Base-by-base conservation (phyloP, 2,113 vertebrate genomes). In the Leptobrachium ailaonicum region DNA sequence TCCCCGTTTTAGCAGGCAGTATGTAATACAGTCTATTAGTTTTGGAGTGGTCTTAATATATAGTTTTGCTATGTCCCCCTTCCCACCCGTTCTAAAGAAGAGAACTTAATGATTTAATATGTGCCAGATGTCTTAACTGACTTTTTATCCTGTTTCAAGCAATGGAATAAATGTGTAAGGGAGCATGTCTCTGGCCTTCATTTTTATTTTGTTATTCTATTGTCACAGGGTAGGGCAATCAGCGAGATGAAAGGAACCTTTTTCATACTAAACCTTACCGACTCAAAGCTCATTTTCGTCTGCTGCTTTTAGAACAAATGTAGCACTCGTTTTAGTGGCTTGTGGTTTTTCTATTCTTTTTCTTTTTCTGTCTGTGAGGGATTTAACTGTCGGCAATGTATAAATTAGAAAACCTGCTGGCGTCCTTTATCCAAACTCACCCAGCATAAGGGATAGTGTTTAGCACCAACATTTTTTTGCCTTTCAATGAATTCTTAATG, bases 251-350 rank as follows among this genome's bases (percentile, higher is more conserved):
- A 42, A 9, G 64, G 6, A 54, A 76, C 11, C 32, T 11, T 10
- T 58, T 10, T n/a, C 69, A 13, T 44, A 20, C 72, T 42, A 53
- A 53, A 41, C 67, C 32, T 3, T 9, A 41, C 54, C n/a, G 54
- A 77, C 62, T 41, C 45, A 54, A 62, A 40, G 43, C 43, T 54
- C n/a, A 60, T 13, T n/a, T 78, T 56, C 32, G 60, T 78, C 11
- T 70, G 67, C 66, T 62, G 67, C 58, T 71, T 71, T 70, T 50
- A 78, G 54, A 78, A 53, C 67, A 70, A 71, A 78, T 78, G n/a
- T 71, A 41, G 1, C 58, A 32, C 41, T 32, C 12, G 42, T 63
- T 40, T 64, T 64, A 40, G 42, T 32, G 56, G 54, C 8, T 50
- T 78, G 56, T 60, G 56, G 56, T 8, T 2, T 71, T 71, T 66